phyloP scores from a whole-genome alignment of 2,797 vertebrate species.

The Xenops minutus region DNA sequence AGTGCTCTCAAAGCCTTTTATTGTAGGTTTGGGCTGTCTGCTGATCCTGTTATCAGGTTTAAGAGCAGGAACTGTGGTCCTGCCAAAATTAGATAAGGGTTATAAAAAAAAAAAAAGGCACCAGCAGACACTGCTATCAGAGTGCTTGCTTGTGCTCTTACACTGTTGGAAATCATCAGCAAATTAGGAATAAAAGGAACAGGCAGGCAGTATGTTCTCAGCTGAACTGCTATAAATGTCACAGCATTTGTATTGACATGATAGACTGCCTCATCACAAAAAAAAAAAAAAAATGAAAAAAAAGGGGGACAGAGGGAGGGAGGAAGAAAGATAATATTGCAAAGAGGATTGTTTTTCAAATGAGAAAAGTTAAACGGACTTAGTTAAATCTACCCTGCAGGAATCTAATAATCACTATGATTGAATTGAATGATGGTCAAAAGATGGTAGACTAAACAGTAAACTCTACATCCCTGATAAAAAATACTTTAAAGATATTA shows the following conservation, averaged over 20 bases:
- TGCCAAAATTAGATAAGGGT: slow-evolving; percentile 50
- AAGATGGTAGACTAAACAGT: background rate
- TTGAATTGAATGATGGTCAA: background rate
- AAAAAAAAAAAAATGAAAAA: too few relatives aligned
- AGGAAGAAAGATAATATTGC: background rate
- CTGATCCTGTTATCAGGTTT: background rate
- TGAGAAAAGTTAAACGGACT: background rate
- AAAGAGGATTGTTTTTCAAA: background rate
- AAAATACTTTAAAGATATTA: background rate
- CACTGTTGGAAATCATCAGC: slow-evolving; percentile 39
- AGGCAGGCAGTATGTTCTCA: background rate
- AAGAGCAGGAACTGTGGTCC: slow-evolving; percentile 51
- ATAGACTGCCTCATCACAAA: background rate
- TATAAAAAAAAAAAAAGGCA: background rate
- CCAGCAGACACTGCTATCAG: slow-evolving; percentile 15
- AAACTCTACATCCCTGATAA: background rate
- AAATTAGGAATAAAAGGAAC: slow-evolving; percentile 44
- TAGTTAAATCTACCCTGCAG: background rate
- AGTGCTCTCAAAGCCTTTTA: background rate
- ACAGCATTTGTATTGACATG: background rate
- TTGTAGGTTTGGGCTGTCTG: background rate
- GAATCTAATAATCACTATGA: background rate
- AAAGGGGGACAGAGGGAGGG: accelerated
- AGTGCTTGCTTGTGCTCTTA: slow-evolving; percentile 28
- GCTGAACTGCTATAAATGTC: slow-evolving; percentile 54